Evolutionary conservation across 2,888 invertebrate species (phyloP), one percentile per base, ranked within the genome.

Genomic region (Drosophila birchii): DNA sequence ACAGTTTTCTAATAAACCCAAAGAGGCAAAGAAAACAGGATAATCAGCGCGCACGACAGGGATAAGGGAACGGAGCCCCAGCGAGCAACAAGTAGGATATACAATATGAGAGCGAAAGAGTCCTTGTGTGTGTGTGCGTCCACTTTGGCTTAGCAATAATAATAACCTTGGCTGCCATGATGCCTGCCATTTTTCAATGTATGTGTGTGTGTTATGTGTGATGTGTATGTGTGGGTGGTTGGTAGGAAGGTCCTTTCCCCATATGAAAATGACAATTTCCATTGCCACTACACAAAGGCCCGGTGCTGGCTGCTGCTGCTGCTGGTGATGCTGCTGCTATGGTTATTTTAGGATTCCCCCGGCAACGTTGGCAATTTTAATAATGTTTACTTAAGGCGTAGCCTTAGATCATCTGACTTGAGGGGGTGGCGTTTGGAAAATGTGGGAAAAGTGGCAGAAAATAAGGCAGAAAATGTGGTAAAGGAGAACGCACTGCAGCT

Each of bases 1-100:
- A 88, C 89, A 86, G 87, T 75, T 86, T 88, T 88, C 87, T 86
- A 86, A 88, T 86, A 86, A 87, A 86, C 85, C 75, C 75, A 53
- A 74, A 26, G 66, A 78, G 78, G 67, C 71, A 66, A 79, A 26
- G 51, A 67, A 78, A 75, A 81, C 86, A 72, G 83, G 86, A 86
- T 86, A 86, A 88, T 88, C 87, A 86, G 81, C 76, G 74, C 77
- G 58, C 72, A 68, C 20, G 57, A 62, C 63, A 58, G 70, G 74
- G 71, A 67, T 51, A 45, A 53, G 20, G 39, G 20, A 43, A 41
- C 12, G 55, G 9, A 53, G 18, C 2, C 49, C 43, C 34, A 18
- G 14, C 54, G 69, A 78, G 80, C 88, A 86, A 86, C 85, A 86
- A 88, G 85, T 83, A 70, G 58, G 61, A 49, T 58, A 47, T 64